These are phyloP conservation scores for Probosciger aterrimus DNA, from an alignment of 2,113 vertebrate species.

Conservation along the genomic window DNA sequence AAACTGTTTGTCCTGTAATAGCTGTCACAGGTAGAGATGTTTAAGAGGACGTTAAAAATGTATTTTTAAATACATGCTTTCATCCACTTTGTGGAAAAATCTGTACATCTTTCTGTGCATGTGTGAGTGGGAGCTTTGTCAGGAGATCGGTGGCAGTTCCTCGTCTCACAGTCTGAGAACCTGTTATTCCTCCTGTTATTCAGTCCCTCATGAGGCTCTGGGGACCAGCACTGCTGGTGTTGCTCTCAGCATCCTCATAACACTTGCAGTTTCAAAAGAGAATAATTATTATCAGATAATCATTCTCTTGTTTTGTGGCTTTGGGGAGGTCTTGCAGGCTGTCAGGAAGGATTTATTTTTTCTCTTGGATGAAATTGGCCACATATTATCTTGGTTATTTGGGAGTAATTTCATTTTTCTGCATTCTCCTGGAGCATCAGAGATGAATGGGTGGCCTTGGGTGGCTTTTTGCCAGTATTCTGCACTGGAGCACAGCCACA, in stretches of 20 bases:
- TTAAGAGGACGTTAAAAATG: not conserved
- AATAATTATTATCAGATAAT: slow-evolving; percentile 44
- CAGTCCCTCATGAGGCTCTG: rapidly evolving
- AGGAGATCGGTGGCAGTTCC: not conserved
- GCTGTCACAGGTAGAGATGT: not conserved
- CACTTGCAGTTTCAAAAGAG: not conserved
- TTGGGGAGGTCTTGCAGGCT: not conserved
- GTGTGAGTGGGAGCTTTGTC: slow-evolving; percentile 27
- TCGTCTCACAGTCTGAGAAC: not conserved
- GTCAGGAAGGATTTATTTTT: slow-evolving; percentile 40
- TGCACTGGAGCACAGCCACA: not conserved
- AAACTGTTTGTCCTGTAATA: not conserved
- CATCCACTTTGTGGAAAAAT: not conserved
- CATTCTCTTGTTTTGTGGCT: not conserved
- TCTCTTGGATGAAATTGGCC: slow-evolving; percentile 3
- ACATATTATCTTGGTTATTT: slow-evolving; percentile 23
- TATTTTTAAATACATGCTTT: slow-evolving; percentile 17
- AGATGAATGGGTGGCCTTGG: not conserved
- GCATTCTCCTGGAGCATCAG: not conserved
- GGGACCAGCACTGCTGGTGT: not conserved
- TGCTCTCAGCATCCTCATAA: not conserved
- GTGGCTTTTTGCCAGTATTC: not conserved
- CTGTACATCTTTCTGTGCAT: not conserved
- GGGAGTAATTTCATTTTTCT: slow-evolving; percentile 22
- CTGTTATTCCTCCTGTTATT: not conserved